A percentile compares a stretch with the other conserved stretches of the same genome.
phyloP scores from a whole-genome alignment of 2,113 vertebrate species.

The Leptosomus discolor region DNA sequence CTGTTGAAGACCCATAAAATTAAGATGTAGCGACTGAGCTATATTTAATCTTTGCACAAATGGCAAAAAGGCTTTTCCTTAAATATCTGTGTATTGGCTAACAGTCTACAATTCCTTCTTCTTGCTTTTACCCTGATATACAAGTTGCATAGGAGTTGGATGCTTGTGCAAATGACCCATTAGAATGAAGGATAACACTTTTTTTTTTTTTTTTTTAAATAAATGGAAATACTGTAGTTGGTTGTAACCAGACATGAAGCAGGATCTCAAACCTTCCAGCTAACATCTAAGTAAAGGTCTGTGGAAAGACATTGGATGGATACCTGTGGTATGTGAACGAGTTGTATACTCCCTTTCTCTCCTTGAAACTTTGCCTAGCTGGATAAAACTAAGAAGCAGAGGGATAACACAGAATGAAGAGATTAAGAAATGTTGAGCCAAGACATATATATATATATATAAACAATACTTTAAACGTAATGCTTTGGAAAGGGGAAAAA shows the following conservation, averaged over 20 bases:
- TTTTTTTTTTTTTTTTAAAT: not conserved
- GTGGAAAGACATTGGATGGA: not conserved
- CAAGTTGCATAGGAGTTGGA: fast-evolving
- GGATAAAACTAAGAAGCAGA: not conserved
- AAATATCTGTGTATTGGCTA: not conserved
- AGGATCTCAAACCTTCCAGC: not conserved
- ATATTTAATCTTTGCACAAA: not conserved
- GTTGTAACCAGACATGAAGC: not conserved
- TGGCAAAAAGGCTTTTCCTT: not conserved
- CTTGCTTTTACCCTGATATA: not conserved
- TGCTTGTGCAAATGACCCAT: not conserved
- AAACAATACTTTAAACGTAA: not conserved
- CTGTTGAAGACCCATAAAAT: not conserved
- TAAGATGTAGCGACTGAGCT: not conserved
- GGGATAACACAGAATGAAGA: not conserved
- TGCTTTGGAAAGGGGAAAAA: not conserved
- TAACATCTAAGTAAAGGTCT: not conserved
- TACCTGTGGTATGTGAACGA: not conserved
- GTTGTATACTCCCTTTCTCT: not conserved
- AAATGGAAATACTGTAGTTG: not conserved
- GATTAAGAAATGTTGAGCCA: not conserved
- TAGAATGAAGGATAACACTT: not conserved
- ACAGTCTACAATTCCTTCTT: not conserved
- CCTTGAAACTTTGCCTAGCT: not conserved
- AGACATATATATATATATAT: not conserved